Evolutionary conservation across 2,888 invertebrate genomes (phyloP).

Genomic region (Dioctria linearis): DNA sequence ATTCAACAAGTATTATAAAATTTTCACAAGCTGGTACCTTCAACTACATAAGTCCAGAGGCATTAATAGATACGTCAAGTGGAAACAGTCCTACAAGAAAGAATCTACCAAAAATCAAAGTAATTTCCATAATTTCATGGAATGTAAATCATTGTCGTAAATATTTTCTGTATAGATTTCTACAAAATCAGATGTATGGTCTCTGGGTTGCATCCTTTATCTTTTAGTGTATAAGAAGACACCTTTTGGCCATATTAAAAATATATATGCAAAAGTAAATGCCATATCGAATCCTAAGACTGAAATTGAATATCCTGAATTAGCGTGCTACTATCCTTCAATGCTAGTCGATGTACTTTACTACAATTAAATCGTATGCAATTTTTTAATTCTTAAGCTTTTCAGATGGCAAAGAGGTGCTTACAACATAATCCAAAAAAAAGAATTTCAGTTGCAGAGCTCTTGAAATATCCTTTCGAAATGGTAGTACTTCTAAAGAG

Average conservation of each 20-base stretch:
- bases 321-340: conserved; percentile 72
- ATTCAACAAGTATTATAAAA: conserved; percentile 91
- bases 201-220: conserved; percentile 96
- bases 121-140: conserved; percentile 57
- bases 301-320: conserved; percentile 81
- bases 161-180: conserved; percentile 77
- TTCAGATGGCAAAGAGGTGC: conserved; percentile 68
- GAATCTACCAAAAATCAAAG: conserved; percentile 72
- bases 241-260: conserved; percentile 88
- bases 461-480: conserved; percentile 69
- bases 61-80: conserved; percentile 78
- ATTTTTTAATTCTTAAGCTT: conserved; percentile 42
- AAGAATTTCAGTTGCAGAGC: conserved; percentile 68
- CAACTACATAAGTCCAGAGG: conserved; percentile 98
- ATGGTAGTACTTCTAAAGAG: conserved; percentile 68
- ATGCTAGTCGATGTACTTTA: conserved; percentile 68
- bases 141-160: no score
- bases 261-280: conserved; percentile 81
- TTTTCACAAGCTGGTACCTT: conserved; percentile 89
- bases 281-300: conserved; percentile 84
- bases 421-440: conserved; percentile 69
- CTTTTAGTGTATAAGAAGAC: conserved; percentile 91
- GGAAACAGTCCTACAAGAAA: conserved; percentile 69
- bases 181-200: conserved; percentile 97
- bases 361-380: not conserved